Evolutionary conservation across 2,888 invertebrate genomes (phyloP).

Genomic region (Allygus modestus): DNA sequence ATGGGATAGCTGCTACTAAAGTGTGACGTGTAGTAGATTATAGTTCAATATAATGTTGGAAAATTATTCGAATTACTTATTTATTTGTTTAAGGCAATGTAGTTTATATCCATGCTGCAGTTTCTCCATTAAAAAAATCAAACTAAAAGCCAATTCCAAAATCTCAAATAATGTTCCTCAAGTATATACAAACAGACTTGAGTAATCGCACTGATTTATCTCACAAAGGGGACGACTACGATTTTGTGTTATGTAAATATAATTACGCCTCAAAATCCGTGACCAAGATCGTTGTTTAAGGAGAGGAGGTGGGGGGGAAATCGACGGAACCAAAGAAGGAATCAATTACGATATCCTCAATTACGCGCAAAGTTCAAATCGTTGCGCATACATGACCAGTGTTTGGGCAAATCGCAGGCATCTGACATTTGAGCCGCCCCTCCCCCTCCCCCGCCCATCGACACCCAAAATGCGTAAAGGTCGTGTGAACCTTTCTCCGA

Average conservation of each 20-base stretch:
- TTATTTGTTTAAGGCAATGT: no score
- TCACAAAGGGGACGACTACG: not conserved
- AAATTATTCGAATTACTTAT: no score
- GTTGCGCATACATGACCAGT: constrained; percentile 28
- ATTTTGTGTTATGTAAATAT: not conserved
- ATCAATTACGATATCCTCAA: constrained; percentile 12
- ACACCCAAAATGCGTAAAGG: constrained; percentile 42
- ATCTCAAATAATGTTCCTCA: no score
- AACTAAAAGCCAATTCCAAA: no score
- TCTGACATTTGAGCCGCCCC: constrained; percentile 31
- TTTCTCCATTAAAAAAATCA: no score
- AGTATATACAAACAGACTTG: no score
- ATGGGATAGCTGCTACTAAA: no score
- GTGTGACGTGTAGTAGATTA: no score
- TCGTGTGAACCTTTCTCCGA: constrained; percentile 44
- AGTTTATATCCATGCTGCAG: no score
- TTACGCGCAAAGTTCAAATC: constrained; percentile 32
- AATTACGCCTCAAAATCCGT: not conserved
- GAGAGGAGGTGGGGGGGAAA: not conserved
- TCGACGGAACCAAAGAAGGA: not conserved
- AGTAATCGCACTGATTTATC: no score
- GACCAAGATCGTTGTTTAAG: not conserved
- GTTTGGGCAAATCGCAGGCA: constrained; percentile 34
- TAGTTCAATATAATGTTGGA: no score
- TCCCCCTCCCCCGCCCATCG: not conserved